These are phyloP conservation scores for Stichodactyla helianthus DNA, from an alignment of 64 coral and sea anemone species.

Conservation along the genomic window DNA sequence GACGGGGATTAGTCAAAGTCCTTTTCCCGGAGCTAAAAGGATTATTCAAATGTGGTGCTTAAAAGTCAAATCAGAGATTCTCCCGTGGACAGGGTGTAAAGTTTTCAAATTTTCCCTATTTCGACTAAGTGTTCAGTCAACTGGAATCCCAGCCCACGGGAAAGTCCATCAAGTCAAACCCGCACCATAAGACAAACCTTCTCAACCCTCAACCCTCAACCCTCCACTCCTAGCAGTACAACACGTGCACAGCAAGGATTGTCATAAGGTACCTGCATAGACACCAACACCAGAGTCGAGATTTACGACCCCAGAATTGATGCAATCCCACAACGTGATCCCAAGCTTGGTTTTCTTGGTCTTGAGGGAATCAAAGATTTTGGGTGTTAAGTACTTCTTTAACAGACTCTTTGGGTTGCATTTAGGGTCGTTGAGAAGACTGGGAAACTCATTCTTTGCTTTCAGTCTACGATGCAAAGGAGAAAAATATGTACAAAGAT, in stretches of 20 bases:
- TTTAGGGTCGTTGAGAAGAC: background rate
- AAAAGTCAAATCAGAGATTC: no score
- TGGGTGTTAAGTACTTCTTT: background rate
- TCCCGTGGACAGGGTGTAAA: no score
- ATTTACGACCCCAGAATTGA: constrained; percentile 19
- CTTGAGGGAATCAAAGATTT: constrained; percentile 9
- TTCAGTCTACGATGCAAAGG: background rate
- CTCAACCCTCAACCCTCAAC: no score
- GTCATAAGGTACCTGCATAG: background rate
- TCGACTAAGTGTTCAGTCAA: no score
- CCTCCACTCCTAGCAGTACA: no score
- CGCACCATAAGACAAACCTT: no score
- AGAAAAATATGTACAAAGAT: background rate
- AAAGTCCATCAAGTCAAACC: no score
- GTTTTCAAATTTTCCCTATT: no score
- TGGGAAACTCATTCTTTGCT: background rate
- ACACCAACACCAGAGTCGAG: constrained; percentile 23
- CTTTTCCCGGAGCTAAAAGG: no score
- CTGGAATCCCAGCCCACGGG: no score
- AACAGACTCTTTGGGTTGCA: constrained; percentile 7
- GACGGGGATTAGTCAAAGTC: no score
- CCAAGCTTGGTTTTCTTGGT: constrained; percentile 18
- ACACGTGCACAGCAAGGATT: background rate
- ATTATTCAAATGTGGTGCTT: no score
- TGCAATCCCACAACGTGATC: constrained; percentile 1